Base-by-base conservation (phyloP, 2,797 vertebrate genomes). In the Rhodeus uyekii region DNA sequence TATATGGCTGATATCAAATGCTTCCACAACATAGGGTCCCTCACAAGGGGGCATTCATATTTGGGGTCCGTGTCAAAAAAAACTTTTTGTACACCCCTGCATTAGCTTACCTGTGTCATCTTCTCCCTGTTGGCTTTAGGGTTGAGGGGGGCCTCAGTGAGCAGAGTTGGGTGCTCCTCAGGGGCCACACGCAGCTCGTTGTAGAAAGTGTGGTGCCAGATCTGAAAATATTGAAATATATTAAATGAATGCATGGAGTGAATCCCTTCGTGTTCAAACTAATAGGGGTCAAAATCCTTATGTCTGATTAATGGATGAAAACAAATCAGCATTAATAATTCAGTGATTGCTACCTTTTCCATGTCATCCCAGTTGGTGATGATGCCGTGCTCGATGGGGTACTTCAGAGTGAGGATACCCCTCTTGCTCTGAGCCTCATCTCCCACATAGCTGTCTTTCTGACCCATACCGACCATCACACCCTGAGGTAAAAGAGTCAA, bases 281-380 rank as follows among this genome's bases (percentile, higher is more conserved):
- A 19, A 78, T 3, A n/a, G n/a, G 0, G 53, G 27, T n/a, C 6
- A 4, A n/a, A 50, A 39, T 32, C 34, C 5, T 14, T 12, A 81
- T 18, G 6, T 36, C 10, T n/a, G 18, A 9, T 48, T 34, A 71
- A 61, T 32, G 4, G 8, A 5, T 38, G 46, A 58, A 32, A 50
- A 38, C 8, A 34, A 19, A 27, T 22, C 22, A 3, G 29, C 34
- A 38, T 77, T 63, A 55, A 27, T 60, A 24, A 42, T 9, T 44
- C 24, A 18, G 50, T 4, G 9, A 18, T 18, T 76, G 69, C 61
- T 80, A 97, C 97, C 96, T 99, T 99, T 92, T 99, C 98, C 98
- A 99, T 99, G 90, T 99, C 97, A 6, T 99, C 98, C 98, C 98
- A 99, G 96, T 99, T 99, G 93, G 98, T 99, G 93, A 99, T 94